A percentile compares a stretch with the other conserved stretches of the same genome.
phyloP scores from a whole-genome alignment of 2,888 invertebrate species.

The Tachystola acroxantha region DNA sequence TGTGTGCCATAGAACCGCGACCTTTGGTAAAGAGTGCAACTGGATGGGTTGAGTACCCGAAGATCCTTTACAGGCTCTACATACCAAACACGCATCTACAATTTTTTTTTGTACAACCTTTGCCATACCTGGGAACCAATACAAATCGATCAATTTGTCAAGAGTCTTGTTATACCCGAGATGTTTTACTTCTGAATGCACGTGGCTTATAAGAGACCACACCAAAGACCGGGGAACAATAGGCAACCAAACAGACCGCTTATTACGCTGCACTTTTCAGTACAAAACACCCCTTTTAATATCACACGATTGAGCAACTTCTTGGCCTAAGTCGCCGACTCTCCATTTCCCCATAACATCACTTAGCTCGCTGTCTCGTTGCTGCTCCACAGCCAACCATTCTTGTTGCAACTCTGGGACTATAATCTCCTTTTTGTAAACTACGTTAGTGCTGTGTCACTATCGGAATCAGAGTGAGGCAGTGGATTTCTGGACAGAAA shows the following conservation, averaged over 20 bases:
- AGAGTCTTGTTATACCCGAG: slow-evolving; percentile 16
- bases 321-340: neutral
- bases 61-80: slow-evolving; percentile 23
- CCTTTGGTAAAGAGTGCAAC: slow-evolving; percentile 29
- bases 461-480: neutral
- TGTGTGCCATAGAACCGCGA: slow-evolving; percentile 24
- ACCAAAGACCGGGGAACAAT: slow-evolving; percentile 17
- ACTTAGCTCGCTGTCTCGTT: slow-evolving; percentile 4
- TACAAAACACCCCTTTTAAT: slow-evolving; percentile 9
- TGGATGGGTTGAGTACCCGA: slow-evolving; percentile 26
- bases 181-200: slow-evolving; percentile 16
- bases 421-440: slow-evolving; percentile 9
- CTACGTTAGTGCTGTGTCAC: neutral
- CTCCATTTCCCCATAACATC: too few relatives aligned
- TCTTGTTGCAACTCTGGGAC: slow-evolving; percentile 6
- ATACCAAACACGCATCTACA: slow-evolving; percentile 29
- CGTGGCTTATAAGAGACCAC: slow-evolving; percentile 22
- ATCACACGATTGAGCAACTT: slow-evolving; percentile 11
- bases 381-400: slow-evolving; percentile 11
- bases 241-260: slow-evolving; percentile 10
- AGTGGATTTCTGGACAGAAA: slow-evolving; percentile 15
- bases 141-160: slow-evolving; percentile 20
- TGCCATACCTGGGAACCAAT: slow-evolving; percentile 25
- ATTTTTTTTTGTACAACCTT: slow-evolving; percentile 27
- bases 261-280: slow-evolving; percentile 18